phyloP scores from a whole-genome alignment of 2,797 vertebrate genomes.

The Phyllotis vaccarum region DNA sequence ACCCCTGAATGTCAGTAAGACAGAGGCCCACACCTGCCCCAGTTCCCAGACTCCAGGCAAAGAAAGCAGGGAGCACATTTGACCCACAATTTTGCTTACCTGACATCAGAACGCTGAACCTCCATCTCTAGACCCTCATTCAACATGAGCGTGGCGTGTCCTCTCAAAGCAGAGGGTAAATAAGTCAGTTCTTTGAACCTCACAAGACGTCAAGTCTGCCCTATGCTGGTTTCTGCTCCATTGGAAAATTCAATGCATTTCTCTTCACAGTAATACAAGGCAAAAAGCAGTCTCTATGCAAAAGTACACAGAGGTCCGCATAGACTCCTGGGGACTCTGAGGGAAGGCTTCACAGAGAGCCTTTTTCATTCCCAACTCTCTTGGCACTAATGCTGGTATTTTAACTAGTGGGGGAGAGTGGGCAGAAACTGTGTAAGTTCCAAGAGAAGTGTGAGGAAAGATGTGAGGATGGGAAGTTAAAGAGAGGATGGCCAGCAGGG shows the following conservation, averaged over 20 bases:
- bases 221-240: constrained; percentile 14
- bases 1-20: background rate
- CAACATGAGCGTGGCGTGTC: background rate
- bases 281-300: background rate
- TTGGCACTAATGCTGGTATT: background rate
- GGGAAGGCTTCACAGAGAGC: background rate
- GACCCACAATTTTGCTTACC: constrained; percentile 8
- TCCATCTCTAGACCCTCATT: constrained; percentile 11
- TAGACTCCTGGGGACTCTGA: background rate
- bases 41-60: background rate
- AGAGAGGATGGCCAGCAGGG: background rate
- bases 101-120: background rate
- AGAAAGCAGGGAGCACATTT: background rate
- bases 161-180: background rate
- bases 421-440: background rate
- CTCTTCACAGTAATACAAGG: background rate
- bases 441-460: background rate
- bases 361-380: constrained; percentile 1
- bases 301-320: background rate
- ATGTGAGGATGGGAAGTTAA: background rate
- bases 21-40: background rate
- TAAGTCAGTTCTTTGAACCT: constrained; percentile 24
- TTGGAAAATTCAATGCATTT: background rate
- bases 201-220: background rate
- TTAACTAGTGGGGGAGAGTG: background rate